Base-by-base conservation (phyloP, 37 sponge, comb jelly and placozoan genomes). In the Beroe forskalii region DNA sequence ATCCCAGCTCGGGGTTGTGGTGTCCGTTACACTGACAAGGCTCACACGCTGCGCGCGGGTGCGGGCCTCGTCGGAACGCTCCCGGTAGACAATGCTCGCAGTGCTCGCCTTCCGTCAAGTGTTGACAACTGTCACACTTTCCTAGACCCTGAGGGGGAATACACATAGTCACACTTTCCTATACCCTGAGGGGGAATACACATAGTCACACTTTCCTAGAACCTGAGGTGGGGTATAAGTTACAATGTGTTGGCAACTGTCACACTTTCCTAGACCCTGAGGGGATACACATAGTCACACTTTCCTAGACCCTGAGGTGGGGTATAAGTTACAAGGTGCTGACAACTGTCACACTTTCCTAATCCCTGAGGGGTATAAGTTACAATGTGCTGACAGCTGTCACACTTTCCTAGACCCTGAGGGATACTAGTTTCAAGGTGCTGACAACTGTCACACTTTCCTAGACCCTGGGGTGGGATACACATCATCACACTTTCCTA, bases 21-120 rank as follows among this genome's bases (percentile, higher is more conserved):
- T 80, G 86, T 1, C 30, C 55, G 55, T 80, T 41, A 80, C 86
- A 80, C 43, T 80, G 86, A 25, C 86, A 80, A 14, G 86, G 86
- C 4, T 44, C 35, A 43, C 86, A 80, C 40, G 48, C 55, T 20
- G 24, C 27, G 31, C 55, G 44, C 27, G 86, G 28, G 27, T 38
- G 40, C 6, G 55, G 86, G 1, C 25, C 55, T 0, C n/a, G 9
- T 1, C 86, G 44, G 86, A 42, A 80, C 4, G 86, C 44, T 6
- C 86, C 86, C 24, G 55, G 48, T 25, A 1, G 20, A 43, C 86
- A 80, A 24, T 22, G 1, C 86, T 80, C 40, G 22, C 86, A 80
- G 28, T 6, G 0, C 17, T 4, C 86, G 1, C 86, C 86, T 20
- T 80, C 86, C 0, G 86, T 80, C 28, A 80, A 2, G 39, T 69